Conservation (phyloP, 1,140 invertebrate species). For the Diorhabda elongata region DNA sequence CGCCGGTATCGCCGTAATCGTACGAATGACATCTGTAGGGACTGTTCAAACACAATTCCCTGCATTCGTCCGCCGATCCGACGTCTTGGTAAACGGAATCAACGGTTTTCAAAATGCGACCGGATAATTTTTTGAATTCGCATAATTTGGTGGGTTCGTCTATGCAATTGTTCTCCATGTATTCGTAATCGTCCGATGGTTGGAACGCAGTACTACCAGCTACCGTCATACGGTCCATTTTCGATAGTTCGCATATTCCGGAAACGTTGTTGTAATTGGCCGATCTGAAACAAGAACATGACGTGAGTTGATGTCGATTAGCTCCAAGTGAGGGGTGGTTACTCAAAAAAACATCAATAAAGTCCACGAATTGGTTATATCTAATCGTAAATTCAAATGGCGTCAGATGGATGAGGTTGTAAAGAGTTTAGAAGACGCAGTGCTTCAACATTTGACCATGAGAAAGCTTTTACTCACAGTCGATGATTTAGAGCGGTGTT, state of each 20-base stretch:
- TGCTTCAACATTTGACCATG: too few species aligned
- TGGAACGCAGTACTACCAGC: constrained; percentile 69
- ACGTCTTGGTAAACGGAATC: constrained; percentile 91
- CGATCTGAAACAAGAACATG: constrained; percentile 63
- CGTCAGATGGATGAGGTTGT: too few species aligned
- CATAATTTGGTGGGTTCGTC: constrained; percentile 86
- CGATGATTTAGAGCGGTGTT: too few species aligned
- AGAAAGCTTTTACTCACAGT: too few species aligned
- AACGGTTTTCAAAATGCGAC: constrained; percentile 87
- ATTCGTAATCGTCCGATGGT: constrained; percentile 67
- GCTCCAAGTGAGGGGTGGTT: too few species aligned
- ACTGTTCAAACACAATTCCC: constrained; percentile 82
- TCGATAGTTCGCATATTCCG: constrained; percentile 79
- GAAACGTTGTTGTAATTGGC: constrained; percentile 84
- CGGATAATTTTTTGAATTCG: constrained; percentile 84
- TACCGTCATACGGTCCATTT: constrained; percentile 84
- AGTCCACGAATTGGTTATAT: too few species aligned
- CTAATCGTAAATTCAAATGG: too few species aligned
- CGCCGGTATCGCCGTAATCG: constrained; percentile 88
- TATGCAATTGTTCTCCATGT: constrained; percentile 87
- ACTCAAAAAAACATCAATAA: too few species aligned
- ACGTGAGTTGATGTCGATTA: too few species aligned
- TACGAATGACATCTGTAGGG: constrained; percentile 85
- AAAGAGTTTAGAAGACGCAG: too few species aligned
- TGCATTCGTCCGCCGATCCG: constrained; percentile 77